Evolutionary conservation across 2,113 vertebrate species (phyloP).

Genomic region (Vicugna pacos): DNA sequence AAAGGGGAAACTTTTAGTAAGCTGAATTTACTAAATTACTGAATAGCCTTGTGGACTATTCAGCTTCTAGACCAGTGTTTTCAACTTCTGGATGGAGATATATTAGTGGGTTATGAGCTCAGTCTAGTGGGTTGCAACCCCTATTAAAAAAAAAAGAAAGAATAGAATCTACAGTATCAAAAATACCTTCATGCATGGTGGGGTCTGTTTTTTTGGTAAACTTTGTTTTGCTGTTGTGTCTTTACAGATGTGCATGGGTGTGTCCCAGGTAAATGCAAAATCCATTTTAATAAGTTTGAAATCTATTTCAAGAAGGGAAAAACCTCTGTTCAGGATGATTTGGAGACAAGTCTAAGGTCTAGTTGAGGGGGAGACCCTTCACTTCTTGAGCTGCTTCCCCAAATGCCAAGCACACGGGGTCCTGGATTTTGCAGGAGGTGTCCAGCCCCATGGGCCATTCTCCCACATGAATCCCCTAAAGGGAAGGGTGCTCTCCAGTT

Average conservation of each 20-base stretch:
- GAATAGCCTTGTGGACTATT: background rate
- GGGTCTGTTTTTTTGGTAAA: background rate
- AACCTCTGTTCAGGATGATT: background rate
- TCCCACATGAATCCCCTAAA: background rate
- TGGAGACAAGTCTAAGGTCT: background rate
- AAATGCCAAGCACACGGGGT: background rate
- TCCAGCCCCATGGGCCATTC: background rate
- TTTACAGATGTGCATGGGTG: background rate
- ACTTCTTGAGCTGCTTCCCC: background rate
- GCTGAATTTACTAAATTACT: no score
- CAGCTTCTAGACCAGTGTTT: background rate
- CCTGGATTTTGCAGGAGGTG: background rate
- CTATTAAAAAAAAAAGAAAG: background rate
- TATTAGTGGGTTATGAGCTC: background rate
- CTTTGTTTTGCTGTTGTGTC: background rate
- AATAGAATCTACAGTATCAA: background rate
- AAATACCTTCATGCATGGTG: background rate
- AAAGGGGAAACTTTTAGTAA: background rate
- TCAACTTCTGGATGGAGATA: background rate
- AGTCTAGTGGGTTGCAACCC: background rate
- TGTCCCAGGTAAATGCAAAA: background rate
- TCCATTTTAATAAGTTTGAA: background rate
- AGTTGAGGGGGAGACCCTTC: background rate
- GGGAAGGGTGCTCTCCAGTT: background rate
- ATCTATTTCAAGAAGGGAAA: slow-evolving; percentile 4